Conservation (phyloP, 1,140 invertebrate species). For the Pinna nobilis region DNA sequence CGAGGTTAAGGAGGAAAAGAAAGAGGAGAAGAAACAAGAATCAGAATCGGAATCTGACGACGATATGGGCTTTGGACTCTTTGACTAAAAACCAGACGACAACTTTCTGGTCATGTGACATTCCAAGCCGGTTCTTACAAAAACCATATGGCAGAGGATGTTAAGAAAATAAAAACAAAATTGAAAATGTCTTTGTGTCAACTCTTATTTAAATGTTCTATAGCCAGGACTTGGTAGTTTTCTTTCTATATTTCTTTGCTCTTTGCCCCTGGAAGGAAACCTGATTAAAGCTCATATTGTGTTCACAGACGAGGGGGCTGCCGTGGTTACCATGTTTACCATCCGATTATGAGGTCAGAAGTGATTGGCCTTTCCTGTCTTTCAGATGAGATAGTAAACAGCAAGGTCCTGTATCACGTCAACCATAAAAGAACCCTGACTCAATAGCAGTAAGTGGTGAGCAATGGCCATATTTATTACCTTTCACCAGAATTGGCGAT, state of each 20-base stretch:
- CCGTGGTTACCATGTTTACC: no score
- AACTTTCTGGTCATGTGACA: background rate
- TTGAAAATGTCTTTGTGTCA: background rate
- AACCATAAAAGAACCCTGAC: no score
- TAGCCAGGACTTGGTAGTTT: background rate
- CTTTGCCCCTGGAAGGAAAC: no score
- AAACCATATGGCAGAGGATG: slow-evolving; percentile 10
- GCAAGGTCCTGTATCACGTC: no score
- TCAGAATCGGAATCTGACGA: slow-evolving; percentile 72
- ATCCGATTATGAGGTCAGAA: no score
- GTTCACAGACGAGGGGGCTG: background rate
- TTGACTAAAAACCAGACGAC: slow-evolving; percentile 70
- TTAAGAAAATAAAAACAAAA: slow-evolving; percentile 1
- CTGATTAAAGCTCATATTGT: no score
- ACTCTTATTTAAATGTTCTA: background rate
- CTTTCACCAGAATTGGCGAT: no score
- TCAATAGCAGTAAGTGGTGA: no score
- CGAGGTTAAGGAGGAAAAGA: slow-evolving; percentile 75
- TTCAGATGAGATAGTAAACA: no score
- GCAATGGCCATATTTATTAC: no score
- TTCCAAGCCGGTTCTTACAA: slow-evolving; percentile 16
- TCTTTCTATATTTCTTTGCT: background rate
- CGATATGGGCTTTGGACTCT: slow-evolving; percentile 72
- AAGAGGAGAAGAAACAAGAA: slow-evolving; percentile 74
- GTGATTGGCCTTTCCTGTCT: no score